Evolutionary conservation across 2,888 invertebrate species (phyloP).

Genomic region (Dicranocentrus wangi): DNA sequence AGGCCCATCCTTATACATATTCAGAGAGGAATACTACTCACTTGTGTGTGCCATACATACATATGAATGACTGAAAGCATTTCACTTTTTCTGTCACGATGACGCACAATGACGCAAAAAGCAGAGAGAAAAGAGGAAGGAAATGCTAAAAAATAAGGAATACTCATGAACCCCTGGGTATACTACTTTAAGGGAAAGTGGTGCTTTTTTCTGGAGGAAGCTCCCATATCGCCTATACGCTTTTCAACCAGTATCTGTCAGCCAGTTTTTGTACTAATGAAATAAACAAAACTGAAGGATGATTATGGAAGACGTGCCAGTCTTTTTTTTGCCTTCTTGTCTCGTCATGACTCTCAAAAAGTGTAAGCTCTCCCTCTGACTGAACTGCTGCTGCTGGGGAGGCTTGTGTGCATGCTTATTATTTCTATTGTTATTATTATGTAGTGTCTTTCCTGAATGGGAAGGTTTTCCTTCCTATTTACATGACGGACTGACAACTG

Average conservation of each 20-base stretch:
- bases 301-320: slow-evolving; percentile 59
- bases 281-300: slow-evolving; percentile 62
- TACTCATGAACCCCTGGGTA: slow-evolving; percentile 39
- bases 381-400: not conserved
- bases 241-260: slow-evolving; percentile 43
- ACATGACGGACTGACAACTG: slow-evolving; percentile 59
- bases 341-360: not conserved
- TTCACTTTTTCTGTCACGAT: slow-evolving; percentile 47
- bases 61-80: slow-evolving; percentile 58
- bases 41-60: slow-evolving; percentile 37
- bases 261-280: slow-evolving; percentile 52
- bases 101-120: slow-evolving; percentile 49
- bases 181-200: not conserved
- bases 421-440: slow-evolving; percentile 60
- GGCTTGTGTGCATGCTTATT: slow-evolving; percentile 41
- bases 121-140: slow-evolving; percentile 48
- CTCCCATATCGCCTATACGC: not conserved
- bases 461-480: slow-evolving; percentile 59
- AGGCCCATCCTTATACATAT: slow-evolving; percentile 39
- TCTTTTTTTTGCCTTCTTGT: slow-evolving; percentile 48
- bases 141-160: slow-evolving; percentile 57
- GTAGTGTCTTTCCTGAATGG: slow-evolving; percentile 53
- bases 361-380: not conserved
- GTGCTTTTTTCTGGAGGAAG: not conserved
- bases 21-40: slow-evolving; percentile 11